phyloP scores from a whole-genome alignment of 2,113 vertebrate genomes.

The Seriola quinqueradiata region DNA sequence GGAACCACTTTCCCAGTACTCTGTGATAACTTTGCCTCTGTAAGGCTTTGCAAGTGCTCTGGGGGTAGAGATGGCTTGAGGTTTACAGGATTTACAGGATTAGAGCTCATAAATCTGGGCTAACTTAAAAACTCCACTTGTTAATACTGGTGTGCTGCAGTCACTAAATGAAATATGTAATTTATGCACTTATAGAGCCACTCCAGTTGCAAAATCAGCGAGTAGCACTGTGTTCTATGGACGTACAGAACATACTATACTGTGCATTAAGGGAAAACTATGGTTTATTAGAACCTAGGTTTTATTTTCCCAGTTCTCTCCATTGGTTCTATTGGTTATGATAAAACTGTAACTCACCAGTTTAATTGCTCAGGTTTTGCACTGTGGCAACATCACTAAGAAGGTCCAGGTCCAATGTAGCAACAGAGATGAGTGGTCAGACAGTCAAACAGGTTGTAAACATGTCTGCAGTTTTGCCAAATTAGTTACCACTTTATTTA shows the following conservation, averaged over 20 bases:
- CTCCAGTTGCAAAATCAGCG: neutral
- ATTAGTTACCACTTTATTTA: neutral
- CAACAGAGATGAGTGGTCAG: neutral
- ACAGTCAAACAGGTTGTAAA: neutral
- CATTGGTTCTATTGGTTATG: neutral
- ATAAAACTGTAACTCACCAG: neutral
- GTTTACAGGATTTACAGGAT: neutral
- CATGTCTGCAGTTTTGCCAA: neutral
- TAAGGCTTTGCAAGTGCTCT: neutral
- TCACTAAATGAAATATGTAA: slow-evolving; percentile 5
- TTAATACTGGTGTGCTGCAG: neutral
- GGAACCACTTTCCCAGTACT: neutral
- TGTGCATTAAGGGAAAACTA: neutral
- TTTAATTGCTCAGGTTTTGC: too few species aligned
- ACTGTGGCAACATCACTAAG: neutral
- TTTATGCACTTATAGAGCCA: neutral
- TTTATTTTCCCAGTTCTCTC: neutral
- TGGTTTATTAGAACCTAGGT: neutral
- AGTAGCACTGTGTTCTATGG: neutral
- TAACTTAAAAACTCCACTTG: neutral
- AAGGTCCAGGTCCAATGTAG: neutral
- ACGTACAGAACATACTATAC: neutral
- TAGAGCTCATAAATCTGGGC: slow-evolving; percentile 6
- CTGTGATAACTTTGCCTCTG: neutral
- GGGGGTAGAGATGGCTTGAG: neutral